Evolutionary conservation across 2,797 vertebrate genomes (phyloP).

Genomic region (Megaceryle alcyon): DNA sequence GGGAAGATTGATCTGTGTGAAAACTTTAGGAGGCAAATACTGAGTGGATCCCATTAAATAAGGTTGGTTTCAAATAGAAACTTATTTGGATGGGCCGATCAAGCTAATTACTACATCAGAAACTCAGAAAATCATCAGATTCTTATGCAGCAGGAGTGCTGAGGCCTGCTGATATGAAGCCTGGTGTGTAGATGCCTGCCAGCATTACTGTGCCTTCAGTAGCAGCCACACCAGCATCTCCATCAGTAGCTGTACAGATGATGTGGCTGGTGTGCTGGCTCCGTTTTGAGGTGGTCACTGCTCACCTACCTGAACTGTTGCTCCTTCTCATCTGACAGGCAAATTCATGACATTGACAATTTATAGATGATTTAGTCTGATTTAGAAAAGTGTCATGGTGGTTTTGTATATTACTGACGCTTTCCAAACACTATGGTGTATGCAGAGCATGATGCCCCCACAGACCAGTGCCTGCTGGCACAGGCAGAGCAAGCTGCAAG

Average conservation of each 20-base stretch:
- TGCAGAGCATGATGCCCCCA: fast-evolving
- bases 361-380: neutral
- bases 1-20: slow-evolving; percentile 17
- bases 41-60: slow-evolving; percentile 61
- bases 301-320: neutral
- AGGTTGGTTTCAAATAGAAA: slow-evolving; percentile 73
- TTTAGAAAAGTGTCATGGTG: neutral
- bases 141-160: slow-evolving; percentile 56
- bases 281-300: neutral
- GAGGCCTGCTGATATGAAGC: slow-evolving; percentile 52
- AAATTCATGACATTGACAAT: neutral
- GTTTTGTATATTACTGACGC: fast-evolving
- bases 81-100: slow-evolving; percentile 77
- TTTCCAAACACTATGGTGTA: fast-evolving
- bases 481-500: fast-evolving
- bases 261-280: fast-evolving
- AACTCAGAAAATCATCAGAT: slow-evolving; percentile 59
- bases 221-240: slow-evolving; percentile 49
- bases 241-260: fast-evolving
- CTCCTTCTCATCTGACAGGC: neutral
- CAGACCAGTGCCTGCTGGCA: neutral
- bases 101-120: slow-evolving; percentile 73
- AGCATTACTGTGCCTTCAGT: slow-evolving; percentile 39
- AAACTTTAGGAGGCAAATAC: slow-evolving; percentile 64
- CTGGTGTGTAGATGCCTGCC: neutral